Percentiles rank a stretch among this genome's conserved stretches.
Conservation (phyloP, 2,797 vertebrate species). For the Myripristis murdjan region DNA sequence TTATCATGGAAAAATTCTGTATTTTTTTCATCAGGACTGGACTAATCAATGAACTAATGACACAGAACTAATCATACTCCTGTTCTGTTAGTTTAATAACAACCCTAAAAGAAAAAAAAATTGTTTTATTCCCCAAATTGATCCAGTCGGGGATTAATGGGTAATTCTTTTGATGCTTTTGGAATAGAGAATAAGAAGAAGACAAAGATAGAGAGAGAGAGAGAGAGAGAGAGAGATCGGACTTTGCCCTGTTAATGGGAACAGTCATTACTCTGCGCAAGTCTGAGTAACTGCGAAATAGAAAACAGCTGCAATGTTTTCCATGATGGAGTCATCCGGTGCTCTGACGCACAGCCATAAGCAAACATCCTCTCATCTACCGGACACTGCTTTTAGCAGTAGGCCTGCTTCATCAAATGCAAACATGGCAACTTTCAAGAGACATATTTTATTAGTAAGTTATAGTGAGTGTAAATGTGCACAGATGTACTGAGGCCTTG, state of each 20-base stretch:
- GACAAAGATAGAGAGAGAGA: background rate
- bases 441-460: background rate
- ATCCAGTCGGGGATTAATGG: no score
- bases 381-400: conserved; percentile 1
- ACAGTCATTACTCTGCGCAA: conserved; percentile 6
- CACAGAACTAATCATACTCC: no score
- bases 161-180: background rate
- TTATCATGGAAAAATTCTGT: background rate
- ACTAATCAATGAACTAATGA: no score
- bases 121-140: no score
- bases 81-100: background rate
- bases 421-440: background rate
- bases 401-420: background rate
- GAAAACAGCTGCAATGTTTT: conserved; percentile 43
- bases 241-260: conserved; percentile 51
- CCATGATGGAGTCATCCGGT: conserved; percentile 48
- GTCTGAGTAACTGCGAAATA: conserved; percentile 58
- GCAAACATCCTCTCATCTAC: conserved; percentile 76
- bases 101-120: no score
- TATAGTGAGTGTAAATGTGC: background rate
- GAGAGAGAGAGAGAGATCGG: background rate
- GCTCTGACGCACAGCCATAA: conserved; percentile 51
- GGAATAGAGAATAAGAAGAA: background rate
- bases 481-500: background rate
- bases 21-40: background rate